Conservation (phyloP, 2,888 invertebrate species). For the Eupithecia exiguata region DNA sequence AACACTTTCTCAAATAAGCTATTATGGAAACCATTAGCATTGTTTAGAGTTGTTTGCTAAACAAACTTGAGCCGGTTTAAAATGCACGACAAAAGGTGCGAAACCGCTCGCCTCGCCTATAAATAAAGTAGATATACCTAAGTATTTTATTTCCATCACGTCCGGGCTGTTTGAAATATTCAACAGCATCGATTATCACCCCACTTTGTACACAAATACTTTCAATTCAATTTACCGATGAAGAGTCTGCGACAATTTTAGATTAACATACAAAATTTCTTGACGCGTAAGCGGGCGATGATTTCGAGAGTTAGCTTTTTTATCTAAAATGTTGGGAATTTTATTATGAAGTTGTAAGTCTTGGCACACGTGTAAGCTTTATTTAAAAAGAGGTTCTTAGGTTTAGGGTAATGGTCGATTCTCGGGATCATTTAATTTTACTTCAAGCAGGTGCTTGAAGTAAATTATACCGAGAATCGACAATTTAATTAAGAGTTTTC, state of each 20-base stretch:
- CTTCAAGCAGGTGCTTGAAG: neutral
- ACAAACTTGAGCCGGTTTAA: slow-evolving; percentile 58
- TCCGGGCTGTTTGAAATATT: slow-evolving; percentile 75
- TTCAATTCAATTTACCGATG: slow-evolving; percentile 73
- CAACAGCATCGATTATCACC: slow-evolving; percentile 78
- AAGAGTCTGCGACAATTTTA: slow-evolving; percentile 51
- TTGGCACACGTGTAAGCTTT: neutral
- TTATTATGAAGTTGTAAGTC: neutral
- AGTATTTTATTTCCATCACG: slow-evolving; percentile 72
- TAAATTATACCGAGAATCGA: neutral
- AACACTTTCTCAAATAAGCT: slow-evolving; percentile 48
- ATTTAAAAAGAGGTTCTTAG: neutral
- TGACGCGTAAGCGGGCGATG: slow-evolving; percentile 35
- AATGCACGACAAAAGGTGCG: slow-evolving; percentile 60
- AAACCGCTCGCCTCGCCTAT: slow-evolving; percentile 47
- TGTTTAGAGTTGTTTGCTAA: slow-evolving; percentile 57
- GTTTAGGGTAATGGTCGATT: too few species aligned
- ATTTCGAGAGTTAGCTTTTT: slow-evolving; percentile 27
- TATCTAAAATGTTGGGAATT: slow-evolving; percentile 16
- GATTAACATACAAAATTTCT: slow-evolving; percentile 46
- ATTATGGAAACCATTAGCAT: slow-evolving; percentile 59
- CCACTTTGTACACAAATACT: slow-evolving; percentile 76
- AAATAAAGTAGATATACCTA: slow-evolving; percentile 33
- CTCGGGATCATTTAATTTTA: too few species aligned
- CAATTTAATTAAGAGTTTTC: neutral